Conservation (phyloP, 2,888 invertebrate species). For the Myathropa florea region DNA sequence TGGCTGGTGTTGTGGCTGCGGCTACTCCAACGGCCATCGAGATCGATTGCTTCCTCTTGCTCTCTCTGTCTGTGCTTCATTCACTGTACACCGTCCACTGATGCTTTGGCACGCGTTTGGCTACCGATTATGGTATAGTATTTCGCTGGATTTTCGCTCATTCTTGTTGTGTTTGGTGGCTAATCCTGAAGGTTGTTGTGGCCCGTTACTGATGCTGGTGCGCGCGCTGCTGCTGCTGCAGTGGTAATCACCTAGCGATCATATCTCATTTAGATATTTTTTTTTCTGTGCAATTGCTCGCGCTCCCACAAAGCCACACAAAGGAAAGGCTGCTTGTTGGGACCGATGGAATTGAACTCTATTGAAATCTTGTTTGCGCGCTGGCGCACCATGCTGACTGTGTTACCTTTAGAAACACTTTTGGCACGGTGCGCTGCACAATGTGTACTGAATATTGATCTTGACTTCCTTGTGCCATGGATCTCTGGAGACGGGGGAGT, state of each 20-base stretch:
- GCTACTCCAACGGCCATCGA: constrained; percentile 14
- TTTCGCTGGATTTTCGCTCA: background rate
- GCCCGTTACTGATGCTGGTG: constrained; percentile 6
- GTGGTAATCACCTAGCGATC: constrained; percentile 64
- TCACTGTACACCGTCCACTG: background rate
- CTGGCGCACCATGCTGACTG: background rate
- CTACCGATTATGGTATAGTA: constrained; percentile 61
- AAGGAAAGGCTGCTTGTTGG: background rate
- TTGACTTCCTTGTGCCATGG: constrained; percentile 55
- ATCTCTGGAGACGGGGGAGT: constrained; percentile 39
- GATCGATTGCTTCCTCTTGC: constrained; percentile 40
- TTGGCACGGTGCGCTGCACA: constrained; percentile 5
- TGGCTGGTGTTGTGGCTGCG: background rate
- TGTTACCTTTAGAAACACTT: background rate
- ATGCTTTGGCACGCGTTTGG: constrained; percentile 53
- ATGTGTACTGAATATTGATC: constrained; percentile 42
- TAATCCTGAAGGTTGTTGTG: constrained; percentile 56
- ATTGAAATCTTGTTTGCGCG: constrained; percentile 38
- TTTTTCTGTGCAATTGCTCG: background rate
- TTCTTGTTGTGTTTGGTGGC: constrained; percentile 13
- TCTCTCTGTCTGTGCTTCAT: constrained; percentile 4
- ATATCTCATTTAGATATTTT: constrained; percentile 50
- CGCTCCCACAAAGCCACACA: background rate
- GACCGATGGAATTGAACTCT: background rate
- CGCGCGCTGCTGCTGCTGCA: background rate